Base-by-base conservation (phyloP, 2,113 vertebrate genomes). In the Bujurquina vittata region DNA sequence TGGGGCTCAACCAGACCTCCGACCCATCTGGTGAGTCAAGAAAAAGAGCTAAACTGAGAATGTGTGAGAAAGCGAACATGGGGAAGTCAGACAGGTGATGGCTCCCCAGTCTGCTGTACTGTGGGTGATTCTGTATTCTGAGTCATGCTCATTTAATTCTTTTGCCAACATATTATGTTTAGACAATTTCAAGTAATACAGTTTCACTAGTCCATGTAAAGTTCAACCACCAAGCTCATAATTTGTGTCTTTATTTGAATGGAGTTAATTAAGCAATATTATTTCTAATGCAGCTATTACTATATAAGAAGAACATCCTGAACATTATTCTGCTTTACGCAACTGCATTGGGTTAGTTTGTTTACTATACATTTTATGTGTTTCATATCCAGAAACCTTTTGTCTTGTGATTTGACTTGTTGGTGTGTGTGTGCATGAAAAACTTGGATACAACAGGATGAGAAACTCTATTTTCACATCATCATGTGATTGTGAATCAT, bases 21-120 rank as follows among this genome's bases (percentile, higher is more conserved):
- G 1, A 77, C 78, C 88, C 74, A 81, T 86, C 69, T 88, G 87
- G 56, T 78, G 26, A 20, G 29, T 43, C 29, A 46, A 15, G 23
- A 89, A 43, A 37, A 20, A 14, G 33, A 81, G 40, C 80, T 74
- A 63, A 77, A 52, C 1, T 17, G 17, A 40, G 3, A 40, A 62
- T 6, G 52, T 17, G 4, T 54, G 17, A 5, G 55, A 12, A 55
- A 49, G 15, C n/a, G 57, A 40, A 55, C 9, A 17, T 31, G 33
- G 26, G 22, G 8, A 37, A 20, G 60, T 11, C 17, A 2, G 2
- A 77, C 18, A 43, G 12, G 23, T 2, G 4, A 23, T 11, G 55
- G 12, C 82, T 52, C 17, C 29, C 17, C 18, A 46, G 57, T 61
- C 72, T 72, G 14, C 23, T 55, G 14, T 20, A 52, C n/a, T 37